A percentile compares a stretch with the other conserved stretches of the same genome.
Conservation (phyloP, 2,888 invertebrate genomes). For the Idaea straminata region DNA sequence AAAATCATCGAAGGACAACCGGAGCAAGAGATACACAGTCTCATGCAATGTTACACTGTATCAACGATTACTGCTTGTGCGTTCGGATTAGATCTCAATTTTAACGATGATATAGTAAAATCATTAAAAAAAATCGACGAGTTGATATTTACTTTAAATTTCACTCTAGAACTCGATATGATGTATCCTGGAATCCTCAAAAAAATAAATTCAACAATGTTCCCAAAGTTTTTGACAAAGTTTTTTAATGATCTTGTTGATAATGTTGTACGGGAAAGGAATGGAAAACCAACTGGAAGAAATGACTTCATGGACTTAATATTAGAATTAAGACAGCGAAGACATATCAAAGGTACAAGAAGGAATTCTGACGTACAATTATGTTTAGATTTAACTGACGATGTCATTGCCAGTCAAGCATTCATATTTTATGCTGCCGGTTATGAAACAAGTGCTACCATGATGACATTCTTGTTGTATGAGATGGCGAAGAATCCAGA, state of each 20-base stretch:
- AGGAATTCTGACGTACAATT: conserved; percentile 15
- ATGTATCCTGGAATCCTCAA: conserved; percentile 47
- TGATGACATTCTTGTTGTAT: conserved; percentile 53
- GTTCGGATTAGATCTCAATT: conserved; percentile 45
- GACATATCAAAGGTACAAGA: conserved; percentile 30
- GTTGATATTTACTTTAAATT: conserved; percentile 24
- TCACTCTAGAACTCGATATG: conserved; percentile 37
- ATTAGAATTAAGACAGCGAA: conserved; percentile 40
- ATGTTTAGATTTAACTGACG: conserved; percentile 43
- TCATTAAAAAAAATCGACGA: conserved; percentile 27
- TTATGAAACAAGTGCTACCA: conserved; percentile 65
- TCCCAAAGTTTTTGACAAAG: conserved; percentile 28
- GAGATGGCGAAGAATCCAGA: conserved; percentile 54
- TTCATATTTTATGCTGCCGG: conserved; percentile 67
- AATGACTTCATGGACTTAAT: conserved; percentile 55
- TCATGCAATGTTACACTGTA: conserved; percentile 44
- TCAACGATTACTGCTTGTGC: conserved; percentile 45
- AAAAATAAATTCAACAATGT: conserved; percentile 32
- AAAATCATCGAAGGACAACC: conserved; percentile 12
- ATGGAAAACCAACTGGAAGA: conserved; percentile 38
- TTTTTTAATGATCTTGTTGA: conserved; percentile 41
- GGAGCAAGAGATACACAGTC: conserved; percentile 32
- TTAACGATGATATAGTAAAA: conserved; percentile 22
- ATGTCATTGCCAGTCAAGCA: conserved; percentile 56
- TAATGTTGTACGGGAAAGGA: conserved; percentile 37